Percentiles rank a stretch among this genome's conserved stretches.
Conservation (phyloP, 2,888 invertebrate species). For the Stenurella melanura region DNA sequence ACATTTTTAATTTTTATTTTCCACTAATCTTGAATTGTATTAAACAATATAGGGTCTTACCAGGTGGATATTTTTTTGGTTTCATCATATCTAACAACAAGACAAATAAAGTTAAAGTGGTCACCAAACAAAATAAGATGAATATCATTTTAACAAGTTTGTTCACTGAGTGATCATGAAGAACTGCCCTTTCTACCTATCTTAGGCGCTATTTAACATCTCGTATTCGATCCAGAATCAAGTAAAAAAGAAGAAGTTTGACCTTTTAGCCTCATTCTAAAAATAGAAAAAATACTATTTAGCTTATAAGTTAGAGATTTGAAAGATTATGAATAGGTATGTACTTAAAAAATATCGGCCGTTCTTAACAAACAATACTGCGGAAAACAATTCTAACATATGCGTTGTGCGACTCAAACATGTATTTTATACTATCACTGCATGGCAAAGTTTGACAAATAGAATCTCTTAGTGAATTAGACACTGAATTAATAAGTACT, state of each 20-base stretch:
- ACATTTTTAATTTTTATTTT: background rate
- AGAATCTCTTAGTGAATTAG: no score
- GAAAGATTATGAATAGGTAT: background rate
- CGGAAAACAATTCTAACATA: background rate
- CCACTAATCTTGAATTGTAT: background rate
- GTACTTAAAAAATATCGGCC: background rate
- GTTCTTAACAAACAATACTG: background rate
- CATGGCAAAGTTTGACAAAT: no score
- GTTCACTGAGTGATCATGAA: constrained; percentile 39
- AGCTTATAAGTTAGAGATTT: constrained; percentile 13
- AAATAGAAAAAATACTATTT: constrained; percentile 35
- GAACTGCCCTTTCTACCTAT: constrained; percentile 49
- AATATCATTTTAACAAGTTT: constrained; percentile 55
- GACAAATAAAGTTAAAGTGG: constrained; percentile 49
- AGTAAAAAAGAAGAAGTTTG: constrained; percentile 22
- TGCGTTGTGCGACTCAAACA: no score
- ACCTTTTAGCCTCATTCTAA: constrained; percentile 34
- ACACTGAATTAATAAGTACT: no score
- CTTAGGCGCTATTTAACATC: constrained; percentile 45
- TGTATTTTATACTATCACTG: no score
- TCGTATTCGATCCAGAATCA: constrained; percentile 21
- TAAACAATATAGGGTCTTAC: constrained; percentile 66
- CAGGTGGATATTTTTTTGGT: constrained; percentile 75
- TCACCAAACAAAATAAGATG: constrained; percentile 53
- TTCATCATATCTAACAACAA: constrained; percentile 66